These are phyloP conservation scores for Epiblema foenella DNA, from an alignment of 2,888 invertebrate genomes.

Conservation along the genomic window DNA sequence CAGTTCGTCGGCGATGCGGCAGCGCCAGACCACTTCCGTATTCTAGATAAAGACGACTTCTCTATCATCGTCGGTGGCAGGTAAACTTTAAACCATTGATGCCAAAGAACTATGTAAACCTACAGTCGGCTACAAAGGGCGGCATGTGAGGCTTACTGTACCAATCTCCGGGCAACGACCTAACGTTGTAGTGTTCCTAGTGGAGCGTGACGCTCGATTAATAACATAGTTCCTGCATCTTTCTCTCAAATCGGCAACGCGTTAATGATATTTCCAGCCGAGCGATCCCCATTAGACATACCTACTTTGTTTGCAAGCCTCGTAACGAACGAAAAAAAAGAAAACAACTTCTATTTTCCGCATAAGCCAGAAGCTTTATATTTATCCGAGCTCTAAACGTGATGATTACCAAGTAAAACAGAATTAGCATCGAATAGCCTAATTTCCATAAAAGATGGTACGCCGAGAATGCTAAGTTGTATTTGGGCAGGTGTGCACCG, in stretches of 20 bases:
- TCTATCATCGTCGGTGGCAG: slow-evolving; percentile 95
- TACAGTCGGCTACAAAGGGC: too few relatives aligned
- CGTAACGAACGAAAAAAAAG: background rate
- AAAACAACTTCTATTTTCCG: slow-evolving; percentile 28
- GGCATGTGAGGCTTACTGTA: background rate
- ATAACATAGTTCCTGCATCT: background rate
- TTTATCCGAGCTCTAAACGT: slow-evolving; percentile 39
- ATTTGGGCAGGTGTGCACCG: slow-evolving; percentile 50
- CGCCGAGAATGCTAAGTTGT: slow-evolving; percentile 47
- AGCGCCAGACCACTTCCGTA: slow-evolving; percentile 93
- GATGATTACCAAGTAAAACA: slow-evolving; percentile 46
- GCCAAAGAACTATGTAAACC: slow-evolving; percentile 7
- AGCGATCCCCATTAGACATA: background rate
- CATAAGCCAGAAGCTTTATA: slow-evolving; percentile 40
- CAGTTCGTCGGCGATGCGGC: slow-evolving; percentile 92
- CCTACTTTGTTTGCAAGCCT: background rate
- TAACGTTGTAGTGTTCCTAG: background rate
- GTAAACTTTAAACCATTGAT: slow-evolving; percentile 76
- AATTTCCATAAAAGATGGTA: slow-evolving; percentile 48
- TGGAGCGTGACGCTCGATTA: background rate
- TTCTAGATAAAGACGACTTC: slow-evolving; percentile 94
- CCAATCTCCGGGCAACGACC: background rate
- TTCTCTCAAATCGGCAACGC: background rate
- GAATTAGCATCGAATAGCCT: slow-evolving; percentile 50
- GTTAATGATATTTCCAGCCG: slow-evolving; percentile 1